Percentiles rank a stretch among this genome's conserved stretches.
phyloP scores from a whole-genome alignment of 2,113 vertebrate species.

The Corythaeola cristata region DNA sequence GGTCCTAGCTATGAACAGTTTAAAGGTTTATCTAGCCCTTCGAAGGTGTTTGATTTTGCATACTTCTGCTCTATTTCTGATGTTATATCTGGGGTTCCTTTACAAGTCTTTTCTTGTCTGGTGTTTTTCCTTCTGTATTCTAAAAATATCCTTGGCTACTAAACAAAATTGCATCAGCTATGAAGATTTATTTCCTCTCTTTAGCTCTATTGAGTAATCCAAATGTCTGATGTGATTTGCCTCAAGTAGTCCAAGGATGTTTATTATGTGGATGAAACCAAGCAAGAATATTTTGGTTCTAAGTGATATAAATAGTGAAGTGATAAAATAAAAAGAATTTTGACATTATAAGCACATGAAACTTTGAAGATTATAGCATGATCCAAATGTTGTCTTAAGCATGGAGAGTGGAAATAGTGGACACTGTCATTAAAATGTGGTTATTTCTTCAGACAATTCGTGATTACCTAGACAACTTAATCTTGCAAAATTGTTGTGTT shows the following conservation, averaged over 20 bases:
- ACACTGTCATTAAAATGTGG: not conserved
- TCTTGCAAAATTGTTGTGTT: not conserved
- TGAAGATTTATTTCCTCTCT: not conserved
- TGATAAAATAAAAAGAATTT: not conserved
- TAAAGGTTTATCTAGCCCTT: not conserved
- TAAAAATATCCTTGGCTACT: slow-evolving; percentile 5
- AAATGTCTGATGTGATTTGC: not conserved
- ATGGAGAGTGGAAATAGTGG: not conserved
- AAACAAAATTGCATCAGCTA: slow-evolving; percentile 1
- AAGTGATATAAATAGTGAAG: not conserved
- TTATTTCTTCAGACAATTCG: not conserved
- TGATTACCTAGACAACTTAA: not conserved
- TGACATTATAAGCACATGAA: not conserved
- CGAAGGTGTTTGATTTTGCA: not conserved
- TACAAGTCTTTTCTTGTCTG: not conserved
- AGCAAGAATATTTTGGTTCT: not conserved
- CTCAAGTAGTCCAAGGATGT: not conserved
- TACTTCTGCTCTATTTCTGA: not conserved
- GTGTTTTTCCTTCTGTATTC: slow-evolving; percentile 21
- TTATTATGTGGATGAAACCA: not conserved
- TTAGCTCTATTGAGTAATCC: not conserved
- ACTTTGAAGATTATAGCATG: not conserved
- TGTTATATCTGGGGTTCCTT: not conserved
- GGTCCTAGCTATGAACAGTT: not conserved
- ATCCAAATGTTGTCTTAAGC: not conserved